Percentiles rank a stretch among this genome's conserved stretches.
Conservation (phyloP, 1,140 invertebrate genomes). For the Saccostrea cuccullata region DNA sequence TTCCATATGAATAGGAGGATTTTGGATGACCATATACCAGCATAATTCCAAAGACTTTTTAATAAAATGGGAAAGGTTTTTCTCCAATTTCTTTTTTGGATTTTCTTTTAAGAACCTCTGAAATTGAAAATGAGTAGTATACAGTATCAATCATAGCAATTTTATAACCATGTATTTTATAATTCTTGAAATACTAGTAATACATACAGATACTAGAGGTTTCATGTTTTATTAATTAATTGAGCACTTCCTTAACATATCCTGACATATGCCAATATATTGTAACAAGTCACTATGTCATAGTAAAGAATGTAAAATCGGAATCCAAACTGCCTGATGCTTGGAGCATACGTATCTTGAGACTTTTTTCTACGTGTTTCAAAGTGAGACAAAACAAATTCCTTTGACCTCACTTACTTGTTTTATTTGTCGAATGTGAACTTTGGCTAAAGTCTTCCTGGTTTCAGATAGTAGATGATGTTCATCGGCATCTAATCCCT, state of each 20-base stretch:
- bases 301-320: too few species aligned
- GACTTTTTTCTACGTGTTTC: too few species aligned
- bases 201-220: too few species aligned
- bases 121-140: neutral
- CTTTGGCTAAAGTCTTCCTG: neutral
- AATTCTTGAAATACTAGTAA: too few species aligned
- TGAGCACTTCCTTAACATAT: too few species aligned
- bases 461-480: neutral
- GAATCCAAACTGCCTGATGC: too few species aligned
- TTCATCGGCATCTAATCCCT: neutral
- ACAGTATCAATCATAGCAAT: too few species aligned
- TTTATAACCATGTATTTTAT: too few species aligned
- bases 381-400: neutral
- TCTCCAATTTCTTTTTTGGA: neutral
- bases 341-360: too few species aligned
- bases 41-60: neutral
- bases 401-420: neutral
- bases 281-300: too few species aligned
- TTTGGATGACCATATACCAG: slow-evolving; percentile 28
- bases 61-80: neutral
- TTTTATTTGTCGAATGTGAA: neutral
- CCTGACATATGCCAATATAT: too few species aligned
- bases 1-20: slow-evolving; percentile 17
- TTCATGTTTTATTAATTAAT: too few species aligned
- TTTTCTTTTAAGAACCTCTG: neutral